A percentile compares a stretch with the other conserved stretches of the same genome.
phyloP scores from a whole-genome alignment of 2,888 invertebrate species.

The Cephalotes varians region DNA sequence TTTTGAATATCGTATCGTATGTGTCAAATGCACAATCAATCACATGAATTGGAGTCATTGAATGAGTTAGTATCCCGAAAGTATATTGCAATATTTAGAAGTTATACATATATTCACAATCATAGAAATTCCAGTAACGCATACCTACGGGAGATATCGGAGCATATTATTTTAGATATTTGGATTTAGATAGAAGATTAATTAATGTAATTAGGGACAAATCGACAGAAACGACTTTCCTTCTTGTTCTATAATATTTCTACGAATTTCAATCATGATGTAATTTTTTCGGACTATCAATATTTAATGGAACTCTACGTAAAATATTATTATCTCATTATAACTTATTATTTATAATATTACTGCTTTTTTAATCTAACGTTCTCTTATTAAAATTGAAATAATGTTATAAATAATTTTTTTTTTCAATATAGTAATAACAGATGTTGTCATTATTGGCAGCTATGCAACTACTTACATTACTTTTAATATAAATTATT shows the following conservation, averaged over 20 bases:
- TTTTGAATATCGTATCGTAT: conserved; percentile 1
- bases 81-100: conserved; percentile 29
- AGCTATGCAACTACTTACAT: neutral
- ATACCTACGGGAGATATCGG: conserved; percentile 40
- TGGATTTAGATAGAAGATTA: conserved; percentile 46
- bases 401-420: neutral
- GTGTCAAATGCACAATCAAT: neutral
- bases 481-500: neutral
- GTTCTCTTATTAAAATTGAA: conserved; percentile 12
- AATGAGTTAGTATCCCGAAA: conserved; percentile 18
- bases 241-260: conserved; percentile 45
- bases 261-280: neutral
- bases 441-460: neutral
- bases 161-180: conserved; percentile 62
- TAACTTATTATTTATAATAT: neutral
- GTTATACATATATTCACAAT: conserved; percentile 21
- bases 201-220: conserved; percentile 38
- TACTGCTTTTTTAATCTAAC: neutral
- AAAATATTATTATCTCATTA: neutral
- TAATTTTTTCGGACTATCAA: neutral
- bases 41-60: neutral
- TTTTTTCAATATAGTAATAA: neutral
- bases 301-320: neutral
- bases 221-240: conserved; percentile 45
- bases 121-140: conserved; percentile 31